phyloP scores from a whole-genome alignment of 2,113 vertebrate genomes.

The Pterocles orientalis region DNA sequence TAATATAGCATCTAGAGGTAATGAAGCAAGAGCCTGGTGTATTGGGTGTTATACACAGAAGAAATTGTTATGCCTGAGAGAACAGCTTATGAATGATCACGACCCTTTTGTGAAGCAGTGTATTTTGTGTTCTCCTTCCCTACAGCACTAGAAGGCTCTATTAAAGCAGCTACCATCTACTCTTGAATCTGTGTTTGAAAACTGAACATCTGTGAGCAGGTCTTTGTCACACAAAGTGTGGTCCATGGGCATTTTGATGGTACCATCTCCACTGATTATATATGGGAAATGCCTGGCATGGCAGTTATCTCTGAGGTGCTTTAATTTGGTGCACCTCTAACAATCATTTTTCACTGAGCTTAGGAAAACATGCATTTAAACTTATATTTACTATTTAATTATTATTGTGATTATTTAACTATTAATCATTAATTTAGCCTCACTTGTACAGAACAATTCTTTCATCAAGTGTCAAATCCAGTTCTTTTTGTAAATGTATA shows the following conservation, averaged over 20 bases:
- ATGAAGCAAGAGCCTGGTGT: neutral
- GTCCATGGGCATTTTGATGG: neutral
- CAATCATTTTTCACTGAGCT: neutral
- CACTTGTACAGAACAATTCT: neutral
- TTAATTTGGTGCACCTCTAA: neutral
- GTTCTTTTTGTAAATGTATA: neutral
- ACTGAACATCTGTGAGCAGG: neutral
- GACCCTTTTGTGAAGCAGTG: neutral
- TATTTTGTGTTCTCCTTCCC: neutral
- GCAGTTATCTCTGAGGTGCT: neutral
- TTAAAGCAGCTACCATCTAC: neutral
- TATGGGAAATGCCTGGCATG: neutral
- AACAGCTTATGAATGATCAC: neutral
- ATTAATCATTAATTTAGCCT: neutral
- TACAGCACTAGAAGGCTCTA: neutral
- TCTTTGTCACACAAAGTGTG: neutral
- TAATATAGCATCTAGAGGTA: neutral
- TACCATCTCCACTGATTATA: neutral
- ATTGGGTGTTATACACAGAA: neutral
- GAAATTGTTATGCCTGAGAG: neutral
- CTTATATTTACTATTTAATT: neutral
- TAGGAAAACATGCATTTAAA: neutral
- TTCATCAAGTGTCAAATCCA: neutral
- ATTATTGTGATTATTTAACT: neutral
- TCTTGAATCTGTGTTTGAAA: neutral